Percentiles rank a stretch among this genome's conserved stretches.
phyloP scores from a whole-genome alignment of 2,113 vertebrate genomes.

The Cyrtonyx montezumae region DNA sequence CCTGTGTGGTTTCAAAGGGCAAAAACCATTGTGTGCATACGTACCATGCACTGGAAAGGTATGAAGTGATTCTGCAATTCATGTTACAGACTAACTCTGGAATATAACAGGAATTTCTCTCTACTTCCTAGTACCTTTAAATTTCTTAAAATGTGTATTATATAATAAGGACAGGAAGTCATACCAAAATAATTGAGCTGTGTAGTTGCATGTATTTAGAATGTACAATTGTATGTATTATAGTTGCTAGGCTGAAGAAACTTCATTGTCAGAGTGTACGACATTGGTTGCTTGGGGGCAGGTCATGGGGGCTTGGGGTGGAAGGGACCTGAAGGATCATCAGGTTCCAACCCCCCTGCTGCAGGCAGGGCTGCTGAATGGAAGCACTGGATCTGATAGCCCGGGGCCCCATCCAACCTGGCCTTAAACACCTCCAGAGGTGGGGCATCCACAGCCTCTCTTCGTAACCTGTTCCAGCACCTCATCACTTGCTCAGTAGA shows the following conservation, averaged over 20 bases:
- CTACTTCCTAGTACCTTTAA: neutral
- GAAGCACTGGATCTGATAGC: too few relatives aligned
- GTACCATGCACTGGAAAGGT: conserved; percentile 42
- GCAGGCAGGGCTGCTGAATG: too few relatives aligned
- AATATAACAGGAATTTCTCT: neutral
- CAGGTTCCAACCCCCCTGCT: too few relatives aligned
- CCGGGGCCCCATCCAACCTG: too few relatives aligned
- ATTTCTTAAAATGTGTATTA: neutral
- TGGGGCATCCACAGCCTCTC: too few relatives aligned
- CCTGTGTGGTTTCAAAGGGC: conserved; percentile 9
- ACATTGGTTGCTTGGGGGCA: too few relatives aligned
- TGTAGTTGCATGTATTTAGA: neutral
- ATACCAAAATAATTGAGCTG: neutral
- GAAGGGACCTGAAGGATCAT: too few relatives aligned
- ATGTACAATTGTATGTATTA: too few relatives aligned
- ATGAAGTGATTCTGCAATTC: neutral
- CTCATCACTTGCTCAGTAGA: too few relatives aligned
- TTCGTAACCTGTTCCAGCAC: too few relatives aligned
- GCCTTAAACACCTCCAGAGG: too few relatives aligned
- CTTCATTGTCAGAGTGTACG: neutral
- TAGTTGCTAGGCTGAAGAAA: neutral
- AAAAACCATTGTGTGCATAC: neutral
- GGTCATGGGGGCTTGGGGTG: too few relatives aligned
- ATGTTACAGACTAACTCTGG: neutral
- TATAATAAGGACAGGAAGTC: neutral